Base-by-base conservation (phyloP, 2,113 vertebrate genomes). In the Forbesichthys papilliferus region DNA sequence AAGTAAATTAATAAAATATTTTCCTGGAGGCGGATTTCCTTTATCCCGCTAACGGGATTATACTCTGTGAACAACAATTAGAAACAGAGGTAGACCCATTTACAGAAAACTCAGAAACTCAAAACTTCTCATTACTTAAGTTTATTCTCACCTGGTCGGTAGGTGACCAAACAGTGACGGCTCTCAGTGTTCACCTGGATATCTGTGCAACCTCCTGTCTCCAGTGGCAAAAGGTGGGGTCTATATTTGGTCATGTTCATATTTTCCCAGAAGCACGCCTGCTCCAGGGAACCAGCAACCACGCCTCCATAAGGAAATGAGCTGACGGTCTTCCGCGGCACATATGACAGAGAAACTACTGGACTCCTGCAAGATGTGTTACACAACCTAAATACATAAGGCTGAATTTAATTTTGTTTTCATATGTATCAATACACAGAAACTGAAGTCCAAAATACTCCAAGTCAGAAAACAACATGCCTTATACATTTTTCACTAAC, bases 221-320 rank as follows among this genome's bases (percentile, higher is more conserved):
- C 98, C 79, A 98, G 87, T 0, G 94, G 94, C 49, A 99, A 89
- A 16, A 91, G 6, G 12, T 99, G 96, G 0, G 96, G 95, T 11
- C 74, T 84, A 86, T 96, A 96, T 1, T 87, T 90, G 71, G 84
- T 87, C 36, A 81, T 93, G 12, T 80, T 84, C 57, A 91, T 92
- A 80, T 91, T 93, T 72, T 98, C 95, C 98, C 98, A 99, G 79
- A 99, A 99, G 66, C 93, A 96, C 0, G 90, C 96, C 0, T 94
- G 94, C 78, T 96, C 98, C 80, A 99, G 89, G 0, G 94, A 95
- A 54, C 97, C 97, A 5, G 96, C 95, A 34, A 99, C 77, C 9
- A 99, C 83, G 0, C 98, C 98, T 0, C 97, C 96, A 0, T 89
- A 94, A 0, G 96, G 95, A 80, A 99, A 94, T 0, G 92, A 84